Evolutionary conservation across 1,140 invertebrate species (phyloP), one percentile per base, ranked within the genome.

Genomic region (Scaptomyza hsui): DNA sequence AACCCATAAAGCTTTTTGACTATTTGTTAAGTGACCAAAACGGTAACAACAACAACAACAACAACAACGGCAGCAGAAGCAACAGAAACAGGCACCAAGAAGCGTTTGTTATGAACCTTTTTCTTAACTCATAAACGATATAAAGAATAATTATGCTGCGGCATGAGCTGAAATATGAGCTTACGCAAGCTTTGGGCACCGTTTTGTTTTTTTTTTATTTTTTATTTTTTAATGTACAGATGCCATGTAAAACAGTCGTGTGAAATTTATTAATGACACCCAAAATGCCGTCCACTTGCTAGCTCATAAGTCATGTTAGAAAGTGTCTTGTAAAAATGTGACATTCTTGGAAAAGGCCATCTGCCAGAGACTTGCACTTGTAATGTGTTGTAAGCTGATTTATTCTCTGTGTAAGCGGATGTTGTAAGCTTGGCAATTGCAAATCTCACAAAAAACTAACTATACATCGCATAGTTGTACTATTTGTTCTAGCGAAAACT

Each of bases 1-100:
- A 72, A 68, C 77, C 77, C 81, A 86, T 78, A 79, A 77, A 81
- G 82, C 78, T 86, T 77, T 85, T 80, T 71, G 67, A 78, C 82
- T 82, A 86, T 86, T 86, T 86, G 82, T 86, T 69, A 86, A 82
- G 74, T 86, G 81, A 81, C 81, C 81, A 88, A 86, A 78, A 82
- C 74, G 78, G 79, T 82, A 82, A 81, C 79, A 80, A 74, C 63
- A 80, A 86, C 61, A 65, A 57, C 63, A 68, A 57, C 45, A 47
- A 74, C 63, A 80, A 86, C 61, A 65, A 57, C 63, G n/a, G n/a
- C n/a, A n/a, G n/a, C n/a, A n/a, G n/a, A n/a, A 68, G 53, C 45
- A 47, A 63, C 24, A 18, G 42, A 24, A 9, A 29, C 26, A 5
- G 26, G 26, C 72, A 67, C 60, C 62, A 75, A 67, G 48, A 72